Percentiles rank a stretch among this genome's conserved stretches.
These are phyloP conservation scores for Bucco capensis DNA, from an alignment of 2,113 vertebrate genomes.

Conservation along the genomic window DNA sequence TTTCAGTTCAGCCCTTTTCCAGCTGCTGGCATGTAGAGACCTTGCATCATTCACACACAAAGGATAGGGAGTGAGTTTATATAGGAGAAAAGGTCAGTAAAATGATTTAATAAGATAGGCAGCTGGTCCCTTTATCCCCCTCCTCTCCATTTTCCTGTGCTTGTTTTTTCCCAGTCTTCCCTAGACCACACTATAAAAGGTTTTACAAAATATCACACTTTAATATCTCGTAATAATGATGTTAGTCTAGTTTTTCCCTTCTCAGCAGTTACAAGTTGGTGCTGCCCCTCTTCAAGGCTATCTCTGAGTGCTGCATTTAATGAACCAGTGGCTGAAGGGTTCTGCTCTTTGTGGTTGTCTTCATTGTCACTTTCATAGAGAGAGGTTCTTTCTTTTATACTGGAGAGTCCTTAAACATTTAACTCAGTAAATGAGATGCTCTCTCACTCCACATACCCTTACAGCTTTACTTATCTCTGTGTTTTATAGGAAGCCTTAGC, in stretches of 20 bases:
- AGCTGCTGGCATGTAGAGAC: neutral
- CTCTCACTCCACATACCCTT: neutral
- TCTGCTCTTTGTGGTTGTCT: neutral
- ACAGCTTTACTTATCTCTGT: neutral
- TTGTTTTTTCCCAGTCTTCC: neutral
- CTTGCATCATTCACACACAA: neutral
- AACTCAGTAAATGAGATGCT: neutral
- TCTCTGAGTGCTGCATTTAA: neutral
- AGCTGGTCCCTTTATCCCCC: neutral
- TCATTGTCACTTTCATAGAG: neutral
- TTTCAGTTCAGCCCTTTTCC: neutral
- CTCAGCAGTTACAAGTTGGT: neutral
- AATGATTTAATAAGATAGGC: neutral
- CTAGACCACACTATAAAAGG: neutral
- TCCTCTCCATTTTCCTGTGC: neutral
- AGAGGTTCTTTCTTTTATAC: neutral
- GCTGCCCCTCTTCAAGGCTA: neutral
- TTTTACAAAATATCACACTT: neutral
- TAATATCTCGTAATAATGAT: neutral
- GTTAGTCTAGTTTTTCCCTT: neutral
- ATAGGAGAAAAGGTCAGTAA: neutral
- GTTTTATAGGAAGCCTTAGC: neutral
- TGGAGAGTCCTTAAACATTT: neutral
- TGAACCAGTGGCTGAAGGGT: neutral
- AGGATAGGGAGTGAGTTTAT: neutral